Conservation (phyloP, 2,888 invertebrate genomes). For the Idaea dimidiata region DNA sequence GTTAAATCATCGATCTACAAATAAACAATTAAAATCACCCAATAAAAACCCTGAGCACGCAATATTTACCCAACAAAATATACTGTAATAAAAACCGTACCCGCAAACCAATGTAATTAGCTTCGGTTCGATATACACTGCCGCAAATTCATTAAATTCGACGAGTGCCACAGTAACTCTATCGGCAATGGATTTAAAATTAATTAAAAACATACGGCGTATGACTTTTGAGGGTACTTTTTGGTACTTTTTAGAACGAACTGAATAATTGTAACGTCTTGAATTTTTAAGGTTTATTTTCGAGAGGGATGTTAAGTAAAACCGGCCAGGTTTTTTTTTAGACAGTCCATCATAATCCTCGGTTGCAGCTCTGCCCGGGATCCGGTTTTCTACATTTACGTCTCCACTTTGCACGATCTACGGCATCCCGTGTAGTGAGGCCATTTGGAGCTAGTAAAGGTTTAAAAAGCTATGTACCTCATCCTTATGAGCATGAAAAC, state of each 20-base stretch:
- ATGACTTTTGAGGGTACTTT: background rate
- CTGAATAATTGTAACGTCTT: too few relatives aligned
- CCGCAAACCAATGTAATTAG: slow-evolving; percentile 20
- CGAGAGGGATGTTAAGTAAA: too few relatives aligned
- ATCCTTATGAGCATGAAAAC: background rate
- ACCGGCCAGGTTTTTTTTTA: too few relatives aligned
- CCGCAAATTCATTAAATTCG: slow-evolving; percentile 20
- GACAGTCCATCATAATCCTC: too few relatives aligned
- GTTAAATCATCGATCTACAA: background rate
- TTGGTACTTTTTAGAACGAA: background rate
- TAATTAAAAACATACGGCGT: slow-evolving; percentile 25
- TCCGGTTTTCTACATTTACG: too few relatives aligned
- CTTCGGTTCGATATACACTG: slow-evolving; percentile 18
- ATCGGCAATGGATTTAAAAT: slow-evolving; percentile 27
- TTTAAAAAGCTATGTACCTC: too few relatives aligned
- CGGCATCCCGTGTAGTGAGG: too few relatives aligned
- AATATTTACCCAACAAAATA: background rate
- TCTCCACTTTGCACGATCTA: too few relatives aligned
- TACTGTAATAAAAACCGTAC: slow-evolving; percentile 7
- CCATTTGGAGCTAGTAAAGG: too few relatives aligned
- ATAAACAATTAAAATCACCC: background rate
- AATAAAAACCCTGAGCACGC: background rate
- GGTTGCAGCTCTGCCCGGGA: too few relatives aligned
- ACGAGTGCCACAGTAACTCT: slow-evolving; percentile 10
- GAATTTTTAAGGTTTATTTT: too few relatives aligned